Evolutionary conservation across 2,113 vertebrate genomes (phyloP), one percentile per base, ranked within the genome.

Genomic region (Xiphorhynchus elegans): DNA sequence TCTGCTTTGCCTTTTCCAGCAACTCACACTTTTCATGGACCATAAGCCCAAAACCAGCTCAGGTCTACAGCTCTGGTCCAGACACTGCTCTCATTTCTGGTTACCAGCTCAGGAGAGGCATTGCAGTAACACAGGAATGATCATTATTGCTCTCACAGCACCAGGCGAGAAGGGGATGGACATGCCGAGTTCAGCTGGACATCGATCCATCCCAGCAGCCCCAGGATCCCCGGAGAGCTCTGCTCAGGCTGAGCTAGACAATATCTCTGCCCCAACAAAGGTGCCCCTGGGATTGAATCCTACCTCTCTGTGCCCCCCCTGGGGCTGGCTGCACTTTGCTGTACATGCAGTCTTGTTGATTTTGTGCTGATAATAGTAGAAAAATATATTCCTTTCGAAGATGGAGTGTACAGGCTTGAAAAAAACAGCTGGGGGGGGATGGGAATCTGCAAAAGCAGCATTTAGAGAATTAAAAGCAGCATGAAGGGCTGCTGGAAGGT

Each of bases 11-110:
- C 35, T 37, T 24, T 11, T 63, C 31, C 55, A 60, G 17, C 44
- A 18, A 12, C 2, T 49, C 42, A 8, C 29, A 28, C 69, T 29
- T 52, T 25, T 7, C 78, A 33, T 0, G 0, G 49, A 31, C 9
- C 42, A 40, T 17, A 7, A 9, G 8, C 26, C 2, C 1, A 60
- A 59, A 73, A 25, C 0, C 90, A 76, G 67, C 18, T n/a, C 18
- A 6, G n/a, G 37, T 20, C 62, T 12, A 31, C 40, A 10, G 31
- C n/a, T 19, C 21, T 50, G 66, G 1, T 14, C 62, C 75, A 76
- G 72, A 68, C 49, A 19, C 67, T 0, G 0, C 63, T 80, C 29
- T 44, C 40, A 37, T 28, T 35, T 17, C 53, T 4, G 40, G 18
- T 3, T 19, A 18, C 59, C 3, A 5, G 52, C 35, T 8, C 47